A percentile compares a stretch with the other conserved stretches of the same genome.
Conservation (phyloP, 2,888 invertebrate species). For the Argyra leucocephala region DNA sequence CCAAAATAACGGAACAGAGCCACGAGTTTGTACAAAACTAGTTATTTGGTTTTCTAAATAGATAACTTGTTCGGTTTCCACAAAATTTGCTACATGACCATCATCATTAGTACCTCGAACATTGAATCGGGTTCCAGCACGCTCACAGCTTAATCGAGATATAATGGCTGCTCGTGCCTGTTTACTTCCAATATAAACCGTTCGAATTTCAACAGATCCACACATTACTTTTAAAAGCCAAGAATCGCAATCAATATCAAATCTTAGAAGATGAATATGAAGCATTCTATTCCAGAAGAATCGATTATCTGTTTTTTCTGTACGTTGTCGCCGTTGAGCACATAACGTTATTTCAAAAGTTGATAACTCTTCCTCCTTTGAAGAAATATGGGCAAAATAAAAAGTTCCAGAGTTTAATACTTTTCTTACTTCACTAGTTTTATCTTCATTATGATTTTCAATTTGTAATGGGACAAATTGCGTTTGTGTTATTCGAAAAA, state of each 20-base stretch:
- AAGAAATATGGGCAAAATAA: conserved; percentile 65
- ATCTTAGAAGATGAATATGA: conserved; percentile 84
- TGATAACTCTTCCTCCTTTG: conserved; percentile 33
- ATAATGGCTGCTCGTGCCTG: conserved; percentile 92
- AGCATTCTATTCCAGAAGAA: conserved; percentile 99
- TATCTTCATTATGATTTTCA: conserved; percentile 52
- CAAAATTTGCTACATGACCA: conserved; percentile 99
- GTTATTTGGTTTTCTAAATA: conserved; percentile 82
- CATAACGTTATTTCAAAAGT: conserved; percentile 88
- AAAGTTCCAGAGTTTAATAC: conserved; percentile 96
- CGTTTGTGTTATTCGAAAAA: conserved; percentile 89
- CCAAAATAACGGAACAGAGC: conserved; percentile 97
- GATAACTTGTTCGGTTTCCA: conserved; percentile 97
- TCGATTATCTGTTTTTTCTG: conserved; percentile 76
- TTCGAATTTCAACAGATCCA: conserved; percentile 93
- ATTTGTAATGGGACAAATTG: conserved; percentile 80
- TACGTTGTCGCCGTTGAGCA: conserved; percentile 78
- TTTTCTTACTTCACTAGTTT: conserved; percentile 62
- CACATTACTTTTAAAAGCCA: conserved; percentile 96
- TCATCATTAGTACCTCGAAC: conserved; percentile 98
- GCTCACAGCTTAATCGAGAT: conserved; percentile 91
- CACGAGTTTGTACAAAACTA: conserved; percentile 85
- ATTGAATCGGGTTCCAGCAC: conserved; percentile 96
- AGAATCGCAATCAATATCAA: conserved; percentile 76
- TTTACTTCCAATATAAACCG: conserved; percentile 92